phyloP scores from a whole-genome alignment of 2,113 vertebrate genomes.

The Leucopternis melanops region DNA sequence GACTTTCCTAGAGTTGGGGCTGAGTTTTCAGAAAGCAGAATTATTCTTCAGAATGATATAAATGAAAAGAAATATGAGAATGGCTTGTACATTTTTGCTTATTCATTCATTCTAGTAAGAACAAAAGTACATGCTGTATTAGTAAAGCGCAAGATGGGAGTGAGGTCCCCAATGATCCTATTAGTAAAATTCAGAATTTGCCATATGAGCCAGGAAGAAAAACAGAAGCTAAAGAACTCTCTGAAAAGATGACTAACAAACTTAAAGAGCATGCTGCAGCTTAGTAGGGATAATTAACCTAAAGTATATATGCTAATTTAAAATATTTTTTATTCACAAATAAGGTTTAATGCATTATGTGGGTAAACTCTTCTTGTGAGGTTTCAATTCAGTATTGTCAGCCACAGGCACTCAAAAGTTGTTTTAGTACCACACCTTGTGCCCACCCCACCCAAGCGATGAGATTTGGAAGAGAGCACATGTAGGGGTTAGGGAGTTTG shows the following conservation, averaged over 20 bases:
- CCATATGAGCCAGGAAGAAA: not conserved
- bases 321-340: not conserved
- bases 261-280: not conserved
- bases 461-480: not conserved
- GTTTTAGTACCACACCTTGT: not conserved
- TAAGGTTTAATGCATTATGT: not conserved
- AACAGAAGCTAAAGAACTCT: not conserved
- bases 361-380: slow-evolving; percentile 1
- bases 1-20: not conserved
- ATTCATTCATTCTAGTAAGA: not conserved
- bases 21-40: not conserved
- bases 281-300: not conserved
- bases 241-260: not conserved
- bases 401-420: not conserved
- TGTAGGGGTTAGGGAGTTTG: not conserved
- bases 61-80: not conserved
- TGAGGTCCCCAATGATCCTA: not conserved
- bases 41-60: not conserved
- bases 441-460: not conserved
- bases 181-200: not conserved
- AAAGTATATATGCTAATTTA: not conserved
- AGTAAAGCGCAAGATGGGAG: not conserved
- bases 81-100: not conserved
- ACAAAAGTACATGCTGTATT: not conserved
- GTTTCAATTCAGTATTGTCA: not conserved